phyloP scores from a whole-genome alignment of 2,797 vertebrate genomes.

The Taeniopygia guttata region DNA sequence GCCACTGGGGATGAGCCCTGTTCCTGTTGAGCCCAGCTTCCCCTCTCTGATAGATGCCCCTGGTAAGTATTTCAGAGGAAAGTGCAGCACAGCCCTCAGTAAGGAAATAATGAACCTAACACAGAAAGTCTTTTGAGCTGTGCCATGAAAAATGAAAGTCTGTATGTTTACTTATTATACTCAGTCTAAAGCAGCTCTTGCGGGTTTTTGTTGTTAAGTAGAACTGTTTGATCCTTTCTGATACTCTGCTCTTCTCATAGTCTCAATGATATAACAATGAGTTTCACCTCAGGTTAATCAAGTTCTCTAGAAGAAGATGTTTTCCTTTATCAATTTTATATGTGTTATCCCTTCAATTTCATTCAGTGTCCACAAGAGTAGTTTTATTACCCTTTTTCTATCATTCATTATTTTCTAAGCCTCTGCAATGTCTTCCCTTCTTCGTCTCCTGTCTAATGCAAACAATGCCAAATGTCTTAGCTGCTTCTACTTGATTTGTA shows the following conservation, averaged over 20 bases:
- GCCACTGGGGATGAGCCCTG: background rate
- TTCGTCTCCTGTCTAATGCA: background rate
- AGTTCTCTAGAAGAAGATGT: background rate
- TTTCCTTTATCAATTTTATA: background rate
- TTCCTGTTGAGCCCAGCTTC: background rate
- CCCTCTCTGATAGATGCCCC: background rate
- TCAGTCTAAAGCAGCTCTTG: background rate
- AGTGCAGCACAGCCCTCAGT: background rate
- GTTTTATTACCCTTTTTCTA: background rate
- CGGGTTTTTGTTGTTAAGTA: background rate
- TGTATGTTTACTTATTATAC: background rate
- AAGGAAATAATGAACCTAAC: background rate
- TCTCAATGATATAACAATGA: background rate
- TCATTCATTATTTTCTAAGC: background rate
- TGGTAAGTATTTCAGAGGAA: background rate
- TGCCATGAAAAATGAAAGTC: background rate
- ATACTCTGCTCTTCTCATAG: background rate
- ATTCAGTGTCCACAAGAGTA: background rate
- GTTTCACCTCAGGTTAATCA: slow-evolving; percentile 14
- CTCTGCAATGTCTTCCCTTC: background rate
- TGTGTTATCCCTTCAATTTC: background rate
- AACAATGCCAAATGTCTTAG: background rate
- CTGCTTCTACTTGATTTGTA: background rate
- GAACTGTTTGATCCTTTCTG: background rate
- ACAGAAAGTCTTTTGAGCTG: background rate